These are phyloP conservation scores for Microtus ochrogaster DNA, from an alignment of 2,113 vertebrate genomes.

Conservation along the genomic window DNA sequence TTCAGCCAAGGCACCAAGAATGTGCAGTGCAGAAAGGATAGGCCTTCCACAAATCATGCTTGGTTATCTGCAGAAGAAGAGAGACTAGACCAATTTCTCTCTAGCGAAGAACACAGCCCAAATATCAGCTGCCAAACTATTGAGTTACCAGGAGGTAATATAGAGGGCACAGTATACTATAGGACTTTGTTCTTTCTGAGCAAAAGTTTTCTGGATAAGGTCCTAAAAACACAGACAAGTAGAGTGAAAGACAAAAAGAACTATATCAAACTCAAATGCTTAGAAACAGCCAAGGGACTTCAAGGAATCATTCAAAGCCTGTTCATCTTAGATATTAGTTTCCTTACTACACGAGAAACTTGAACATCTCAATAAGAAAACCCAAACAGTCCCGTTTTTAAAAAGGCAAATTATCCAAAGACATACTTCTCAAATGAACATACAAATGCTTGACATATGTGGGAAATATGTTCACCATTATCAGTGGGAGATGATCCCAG, in stretches of 20 bases:
- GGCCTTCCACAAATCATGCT: not conserved
- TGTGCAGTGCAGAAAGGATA: not conserved
- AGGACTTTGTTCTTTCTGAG: not conserved
- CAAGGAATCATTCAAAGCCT: not conserved
- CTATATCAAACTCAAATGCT: not conserved
- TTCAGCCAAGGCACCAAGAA: not conserved
- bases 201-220: too few relatives aligned
- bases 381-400: not conserved
- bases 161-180: not conserved
- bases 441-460: not conserved
- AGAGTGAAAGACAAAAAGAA: not conserved
- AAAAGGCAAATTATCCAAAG: not conserved
- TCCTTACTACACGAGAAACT: not conserved
- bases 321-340: not conserved
- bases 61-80: too few relatives aligned
- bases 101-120: not conserved
- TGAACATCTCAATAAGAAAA: not conserved
- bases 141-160: not conserved
- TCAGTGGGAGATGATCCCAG: not conserved
- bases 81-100: not conserved
- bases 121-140: not conserved
- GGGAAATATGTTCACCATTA: not conserved
- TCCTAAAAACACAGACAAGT: not conserved
- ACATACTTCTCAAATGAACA: not conserved
- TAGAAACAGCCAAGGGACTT: not conserved